Evolutionary conservation across 2,113 vertebrate genomes (phyloP), one percentile per base, ranked within the genome.

Genomic region (Anolis sagrei): DNA sequence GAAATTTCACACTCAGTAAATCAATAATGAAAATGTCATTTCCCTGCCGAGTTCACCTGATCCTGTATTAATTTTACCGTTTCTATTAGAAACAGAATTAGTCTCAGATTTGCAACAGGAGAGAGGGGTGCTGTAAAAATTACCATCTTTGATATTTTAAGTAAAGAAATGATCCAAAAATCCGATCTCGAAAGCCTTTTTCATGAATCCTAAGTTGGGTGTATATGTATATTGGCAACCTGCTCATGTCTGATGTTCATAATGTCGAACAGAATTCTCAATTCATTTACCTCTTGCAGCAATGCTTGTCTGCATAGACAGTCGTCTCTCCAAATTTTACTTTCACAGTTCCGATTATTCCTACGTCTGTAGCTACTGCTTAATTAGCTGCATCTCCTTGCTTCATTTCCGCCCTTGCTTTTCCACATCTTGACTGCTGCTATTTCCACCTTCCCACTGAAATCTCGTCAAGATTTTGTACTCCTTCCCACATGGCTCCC

Each of bases 11-110:
- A 96, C 94, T 86, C 86, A 91, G 95, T 95, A 96, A 95, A 96
- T 95, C 93, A 95, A 95, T 96, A 96, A 97, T 96, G 96, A 95
- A 96, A 96, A 96, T 96, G 95, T 95, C 95, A 94, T 96, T 96
- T 96, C 95, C 94, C 95, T 93, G 90, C 92, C 94, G 93, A 93
- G 93, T 94, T 96, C 95, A 95, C 94, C 95, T 95, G 95, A 92
- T 51, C 1, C 92, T 91, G 94, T 96, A 87, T 97, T 96, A 95
- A 95, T 97, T 95, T 95, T 93, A 61, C 91, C 88, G 36, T 92
- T 94, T 83, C 89, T 89, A 91, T 93, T 96, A 93, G 93, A 96
- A 88, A 92, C 78, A 92, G 95, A 95, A 95, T 95, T 95, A 92
- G 92, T 92, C 92, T 95, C 95, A 95, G 92, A 94, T 96, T 93